These are phyloP conservation scores for Lagopus muta DNA, from an alignment of 2,113 vertebrate species.

Conservation along the genomic window DNA sequence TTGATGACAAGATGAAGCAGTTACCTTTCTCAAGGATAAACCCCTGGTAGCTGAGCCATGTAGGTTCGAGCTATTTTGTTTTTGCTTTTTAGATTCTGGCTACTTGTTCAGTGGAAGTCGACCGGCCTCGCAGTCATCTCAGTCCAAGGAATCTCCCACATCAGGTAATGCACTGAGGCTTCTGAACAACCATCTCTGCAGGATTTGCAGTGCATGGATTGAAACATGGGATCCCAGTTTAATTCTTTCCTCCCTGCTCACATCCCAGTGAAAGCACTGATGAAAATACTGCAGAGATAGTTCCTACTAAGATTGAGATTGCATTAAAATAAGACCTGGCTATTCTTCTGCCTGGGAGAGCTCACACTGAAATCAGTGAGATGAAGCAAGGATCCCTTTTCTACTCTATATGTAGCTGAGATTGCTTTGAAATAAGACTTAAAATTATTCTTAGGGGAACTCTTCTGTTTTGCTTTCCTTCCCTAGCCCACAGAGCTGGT, in stretches of 20 bases:
- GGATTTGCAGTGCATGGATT: not conserved
- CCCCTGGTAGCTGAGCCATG: not conserved
- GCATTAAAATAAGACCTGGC: not conserved
- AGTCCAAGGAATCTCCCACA: constrained; percentile 81
- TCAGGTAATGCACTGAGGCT: constrained; percentile 79
- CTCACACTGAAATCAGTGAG: not conserved
- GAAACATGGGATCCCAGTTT: not conserved
- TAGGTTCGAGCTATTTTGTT: not conserved
- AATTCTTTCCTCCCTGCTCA: not conserved
- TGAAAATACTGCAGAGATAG: not conserved
- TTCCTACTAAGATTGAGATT: not conserved
- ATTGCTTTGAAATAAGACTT: not conserved
- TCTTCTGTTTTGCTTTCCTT: not conserved
- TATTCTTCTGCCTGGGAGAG: not conserved
- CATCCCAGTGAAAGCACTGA: not conserved
- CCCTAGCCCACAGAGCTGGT: not conserved
- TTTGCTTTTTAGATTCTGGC: constrained; percentile 87
- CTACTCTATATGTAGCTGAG: not conserved
- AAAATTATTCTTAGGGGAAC: not conserved
- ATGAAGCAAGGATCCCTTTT: not conserved
- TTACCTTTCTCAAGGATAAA: not conserved
- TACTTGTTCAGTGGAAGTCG: constrained; percentile 95
- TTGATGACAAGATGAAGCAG: not conserved
- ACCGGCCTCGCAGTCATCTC: constrained; percentile 80
- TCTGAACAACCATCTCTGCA: not conserved